Conservation (phyloP, 2,113 vertebrate species). For the Misgurnus mizolepis region DNA sequence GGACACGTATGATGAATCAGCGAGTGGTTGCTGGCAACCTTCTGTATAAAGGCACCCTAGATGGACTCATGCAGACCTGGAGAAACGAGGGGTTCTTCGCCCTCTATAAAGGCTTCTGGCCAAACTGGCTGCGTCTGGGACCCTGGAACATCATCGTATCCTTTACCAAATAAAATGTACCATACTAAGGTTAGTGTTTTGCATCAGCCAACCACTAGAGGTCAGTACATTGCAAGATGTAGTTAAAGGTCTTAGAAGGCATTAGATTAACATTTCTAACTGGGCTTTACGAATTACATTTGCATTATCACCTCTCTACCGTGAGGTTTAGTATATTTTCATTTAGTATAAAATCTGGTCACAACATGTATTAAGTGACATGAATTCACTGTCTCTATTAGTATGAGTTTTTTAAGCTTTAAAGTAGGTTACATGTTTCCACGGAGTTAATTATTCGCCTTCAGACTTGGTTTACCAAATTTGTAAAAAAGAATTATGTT, state of each 20-base stretch:
- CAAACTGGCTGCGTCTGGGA: slow-evolving; percentile 95
- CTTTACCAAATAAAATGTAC: slow-evolving; percentile 65
- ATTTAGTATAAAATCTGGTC: too few relatives aligned
- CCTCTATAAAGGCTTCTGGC: slow-evolving; percentile 98
- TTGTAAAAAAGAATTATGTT: too few relatives aligned
- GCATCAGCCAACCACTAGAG: slow-evolving; percentile 41
- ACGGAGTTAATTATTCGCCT: too few relatives aligned
- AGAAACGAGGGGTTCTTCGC: slow-evolving; percentile 94
- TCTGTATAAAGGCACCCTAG: slow-evolving; percentile 79
- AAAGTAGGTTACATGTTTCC: too few relatives aligned
- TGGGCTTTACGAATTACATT: too few relatives aligned
- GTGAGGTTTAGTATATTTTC: too few relatives aligned
- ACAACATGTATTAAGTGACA: too few relatives aligned
- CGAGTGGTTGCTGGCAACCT: slow-evolving; percentile 70
- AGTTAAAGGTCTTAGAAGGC: neutral
- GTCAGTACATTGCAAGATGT: slow-evolving; percentile 19
- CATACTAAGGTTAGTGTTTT: neutral
- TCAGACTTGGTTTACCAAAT: too few relatives aligned
- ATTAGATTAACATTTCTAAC: too few relatives aligned
- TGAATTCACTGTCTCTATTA: too few relatives aligned
- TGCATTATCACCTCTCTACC: too few relatives aligned
- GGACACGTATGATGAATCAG: slow-evolving; percentile 84
- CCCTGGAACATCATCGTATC: slow-evolving; percentile 99
- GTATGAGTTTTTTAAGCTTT: too few relatives aligned
- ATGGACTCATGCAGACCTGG: slow-evolving; percentile 88